A percentile compares a stretch with the other conserved stretches of the same genome.
phyloP scores from a whole-genome alignment of 2,113 vertebrate genomes.

The Anoplopoma fimbria region DNA sequence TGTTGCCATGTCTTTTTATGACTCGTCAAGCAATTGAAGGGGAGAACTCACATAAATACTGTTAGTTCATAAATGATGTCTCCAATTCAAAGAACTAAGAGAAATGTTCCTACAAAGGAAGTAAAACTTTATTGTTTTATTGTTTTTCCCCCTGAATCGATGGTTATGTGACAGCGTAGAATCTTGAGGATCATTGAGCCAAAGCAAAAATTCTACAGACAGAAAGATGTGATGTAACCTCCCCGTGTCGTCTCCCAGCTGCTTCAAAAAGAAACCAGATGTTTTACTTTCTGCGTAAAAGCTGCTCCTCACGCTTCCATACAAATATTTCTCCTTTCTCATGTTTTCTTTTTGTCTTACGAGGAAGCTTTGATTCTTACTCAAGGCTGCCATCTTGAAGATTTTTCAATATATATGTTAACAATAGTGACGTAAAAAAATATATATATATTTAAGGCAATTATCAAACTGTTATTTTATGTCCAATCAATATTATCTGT shows the following conservation, averaged over 20 bases:
- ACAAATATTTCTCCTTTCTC: conserved; percentile 38
- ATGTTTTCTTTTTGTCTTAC: conserved; percentile 34
- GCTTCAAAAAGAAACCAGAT: conserved; percentile 51
- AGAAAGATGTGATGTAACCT: conserved; percentile 28
- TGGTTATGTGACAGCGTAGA: not conserved
- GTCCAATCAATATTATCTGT: conserved; percentile 35
- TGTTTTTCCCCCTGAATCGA: not conserved
- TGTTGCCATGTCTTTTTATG: conserved; percentile 1
- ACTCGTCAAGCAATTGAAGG: conserved; percentile 6
- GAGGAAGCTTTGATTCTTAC: conserved; percentile 48
- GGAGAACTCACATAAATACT: not conserved
- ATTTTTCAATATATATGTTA: conserved; percentile 42
- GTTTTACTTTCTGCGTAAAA: conserved; percentile 24
- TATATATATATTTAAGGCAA: conserved; percentile 29
- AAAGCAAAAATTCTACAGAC: not conserved
- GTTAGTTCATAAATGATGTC: not conserved
- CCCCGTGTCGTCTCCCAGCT: conserved; percentile 33
- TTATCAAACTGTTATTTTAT: conserved; percentile 44
- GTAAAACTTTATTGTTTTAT: conserved; percentile 23
- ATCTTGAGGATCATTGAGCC: conserved; percentile 36
- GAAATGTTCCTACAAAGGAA: not conserved
- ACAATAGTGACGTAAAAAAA: conserved; percentile 49
- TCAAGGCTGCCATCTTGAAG: conserved; percentile 33
- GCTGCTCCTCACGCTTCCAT: conserved; percentile 14
- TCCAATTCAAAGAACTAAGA: not conserved